Percentiles rank a stretch among this genome's conserved stretches.
phyloP scores from a whole-genome alignment of 2,113 vertebrate species.

The Pseudonaja textilis region DNA sequence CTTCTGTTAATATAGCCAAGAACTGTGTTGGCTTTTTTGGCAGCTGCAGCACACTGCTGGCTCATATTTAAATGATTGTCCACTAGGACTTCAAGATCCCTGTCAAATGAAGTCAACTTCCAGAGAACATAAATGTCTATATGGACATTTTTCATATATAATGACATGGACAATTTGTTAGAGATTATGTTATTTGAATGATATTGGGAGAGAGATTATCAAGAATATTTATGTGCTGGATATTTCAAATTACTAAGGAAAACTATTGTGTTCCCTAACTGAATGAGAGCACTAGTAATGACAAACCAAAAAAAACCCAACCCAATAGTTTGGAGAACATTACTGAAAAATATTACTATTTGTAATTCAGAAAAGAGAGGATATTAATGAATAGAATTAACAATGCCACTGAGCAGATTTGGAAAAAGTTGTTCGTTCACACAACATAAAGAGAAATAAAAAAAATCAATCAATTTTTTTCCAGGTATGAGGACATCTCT shows the following conservation, averaged over 20 bases:
- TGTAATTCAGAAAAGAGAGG: not conserved
- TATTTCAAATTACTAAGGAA: not conserved
- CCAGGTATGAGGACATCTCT: not conserved
- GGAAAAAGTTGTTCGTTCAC: not conserved
- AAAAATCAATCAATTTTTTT: not conserved
- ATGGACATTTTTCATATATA: not conserved
- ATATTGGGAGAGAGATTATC: not conserved
- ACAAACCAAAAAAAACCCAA: not conserved
- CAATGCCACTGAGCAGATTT: not conserved
- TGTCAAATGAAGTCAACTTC: not conserved
- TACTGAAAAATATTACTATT: not conserved
- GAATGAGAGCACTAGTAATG: not conserved
- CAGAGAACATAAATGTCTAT: not conserved
- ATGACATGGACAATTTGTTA: not conserved
- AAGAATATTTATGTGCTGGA: not conserved
- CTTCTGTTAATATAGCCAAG: too few species aligned
- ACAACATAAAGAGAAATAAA: not conserved
- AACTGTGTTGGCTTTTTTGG: too few species aligned
- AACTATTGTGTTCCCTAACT: not conserved
- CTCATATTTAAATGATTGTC: too few species aligned
- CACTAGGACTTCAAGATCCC: too few species aligned
- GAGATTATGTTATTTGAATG: not conserved
- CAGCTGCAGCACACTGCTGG: too few species aligned
- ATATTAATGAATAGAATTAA: not conserved
- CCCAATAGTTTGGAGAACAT: not conserved